Conservation (phyloP, 2,888 invertebrate genomes). For the Gastracanthus pulcherrimus region DNA sequence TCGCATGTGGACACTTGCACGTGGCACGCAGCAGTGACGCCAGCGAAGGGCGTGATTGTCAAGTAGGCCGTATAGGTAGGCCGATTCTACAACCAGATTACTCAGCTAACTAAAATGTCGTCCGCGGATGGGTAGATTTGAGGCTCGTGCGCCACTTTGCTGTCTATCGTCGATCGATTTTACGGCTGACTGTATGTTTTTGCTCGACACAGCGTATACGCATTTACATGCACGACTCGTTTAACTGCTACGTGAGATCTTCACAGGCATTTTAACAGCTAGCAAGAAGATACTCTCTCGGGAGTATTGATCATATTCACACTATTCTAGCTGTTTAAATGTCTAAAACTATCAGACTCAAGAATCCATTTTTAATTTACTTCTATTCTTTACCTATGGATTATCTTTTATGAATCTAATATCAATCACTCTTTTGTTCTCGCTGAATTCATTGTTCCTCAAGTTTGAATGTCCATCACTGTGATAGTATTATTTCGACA, state of each 20-base stretch:
- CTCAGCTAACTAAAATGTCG: background rate
- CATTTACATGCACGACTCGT: background rate
- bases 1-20: background rate
- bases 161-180: background rate
- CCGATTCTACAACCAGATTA: constrained; percentile 21
- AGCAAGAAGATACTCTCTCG: background rate
- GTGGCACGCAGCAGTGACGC: background rate
- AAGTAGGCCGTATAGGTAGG: too few relatives aligned
- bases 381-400: background rate
- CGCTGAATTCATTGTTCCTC: background rate
- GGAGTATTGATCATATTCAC: background rate
- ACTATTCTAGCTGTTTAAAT: background rate
- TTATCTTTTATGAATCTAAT: background rate
- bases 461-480: background rate
- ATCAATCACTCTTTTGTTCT: background rate
- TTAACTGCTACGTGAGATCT: too few relatives aligned
- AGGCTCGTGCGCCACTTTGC: background rate
- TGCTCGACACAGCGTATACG: too few relatives aligned
- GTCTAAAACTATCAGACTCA: background rate
- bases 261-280: too few relatives aligned
- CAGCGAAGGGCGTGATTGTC: constrained; percentile 18
- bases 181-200: background rate
- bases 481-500: too few relatives aligned
- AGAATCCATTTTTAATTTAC: background rate
- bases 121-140: constrained; percentile 1